Percentiles rank a stretch among this genome's conserved stretches.
Evolutionary conservation across 2,888 invertebrate genomes (phyloP).

Genomic region (Pegoplata infirma): DNA sequence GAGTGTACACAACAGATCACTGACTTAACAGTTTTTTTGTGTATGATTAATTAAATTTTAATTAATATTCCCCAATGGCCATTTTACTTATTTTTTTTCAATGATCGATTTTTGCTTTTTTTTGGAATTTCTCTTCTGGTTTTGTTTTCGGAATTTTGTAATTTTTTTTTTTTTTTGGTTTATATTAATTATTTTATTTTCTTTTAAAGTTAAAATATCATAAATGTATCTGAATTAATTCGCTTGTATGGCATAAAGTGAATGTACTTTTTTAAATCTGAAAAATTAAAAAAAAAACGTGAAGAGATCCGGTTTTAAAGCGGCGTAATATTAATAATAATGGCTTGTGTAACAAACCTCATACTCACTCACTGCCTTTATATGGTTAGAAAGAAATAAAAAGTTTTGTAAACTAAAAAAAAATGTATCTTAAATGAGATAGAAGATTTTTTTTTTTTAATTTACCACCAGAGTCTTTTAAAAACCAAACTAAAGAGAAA

Average conservation of each 20-base stretch:
- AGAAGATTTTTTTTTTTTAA: no score
- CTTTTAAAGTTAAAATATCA: conserved; percentile 20
- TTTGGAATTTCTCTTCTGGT: conserved; percentile 25
- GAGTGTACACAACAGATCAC: conserved; percentile 19
- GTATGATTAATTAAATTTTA: conserved; percentile 32
- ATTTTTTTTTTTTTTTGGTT: conserved; percentile 12
- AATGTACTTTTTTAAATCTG: conserved; percentile 74
- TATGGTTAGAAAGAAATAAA: conserved; percentile 41
- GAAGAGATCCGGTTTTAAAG: conserved; percentile 73
- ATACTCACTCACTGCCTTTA: no score
- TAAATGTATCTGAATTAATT: conserved; percentile 38
- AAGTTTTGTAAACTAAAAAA: conserved; percentile 31
- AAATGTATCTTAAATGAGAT: conserved; percentile 48
- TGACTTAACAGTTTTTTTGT: conserved; percentile 11
- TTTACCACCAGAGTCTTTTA: no score
- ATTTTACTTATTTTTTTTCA: conserved; percentile 37
- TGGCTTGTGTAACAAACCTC: conserved; percentile 61
- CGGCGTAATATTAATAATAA: conserved; percentile 61
- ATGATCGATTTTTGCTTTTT: conserved; percentile 24
- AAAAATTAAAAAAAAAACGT: conserved; percentile 48
- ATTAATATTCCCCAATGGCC: conserved; percentile 42
- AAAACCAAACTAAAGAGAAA: neutral
- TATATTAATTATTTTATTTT: conserved; percentile 25
- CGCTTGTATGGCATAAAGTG: conserved; percentile 71
- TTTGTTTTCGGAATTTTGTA: conserved; percentile 4